Evolutionary conservation across 2,888 invertebrate genomes (phyloP).

Genomic region (Torymus aiolomorphi): DNA sequence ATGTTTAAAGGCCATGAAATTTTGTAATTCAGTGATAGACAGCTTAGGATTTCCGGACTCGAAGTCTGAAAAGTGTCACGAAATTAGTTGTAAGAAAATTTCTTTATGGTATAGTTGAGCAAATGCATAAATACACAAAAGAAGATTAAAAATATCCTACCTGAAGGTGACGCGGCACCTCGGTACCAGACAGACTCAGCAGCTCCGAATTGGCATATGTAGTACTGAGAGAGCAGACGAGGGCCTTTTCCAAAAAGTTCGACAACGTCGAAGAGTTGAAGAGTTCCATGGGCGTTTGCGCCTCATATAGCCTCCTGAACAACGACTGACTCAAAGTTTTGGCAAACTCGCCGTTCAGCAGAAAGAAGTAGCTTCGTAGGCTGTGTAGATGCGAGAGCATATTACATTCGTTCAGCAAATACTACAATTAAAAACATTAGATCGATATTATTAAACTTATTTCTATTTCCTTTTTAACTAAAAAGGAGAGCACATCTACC

Average conservation of each 20-base stretch:
- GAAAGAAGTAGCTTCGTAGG: slow-evolving; percentile 86
- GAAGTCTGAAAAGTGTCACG: slow-evolving; percentile 64
- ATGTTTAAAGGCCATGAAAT: slow-evolving; percentile 88
- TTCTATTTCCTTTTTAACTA: neutral
- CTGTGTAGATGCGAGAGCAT: slow-evolving; percentile 84
- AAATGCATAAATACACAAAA: too few relatives aligned
- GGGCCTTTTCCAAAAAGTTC: slow-evolving; percentile 82
- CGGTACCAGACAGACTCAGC: slow-evolving; percentile 68
- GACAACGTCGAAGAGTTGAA: slow-evolving; percentile 84
- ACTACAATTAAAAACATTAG: slow-evolving; percentile 60
- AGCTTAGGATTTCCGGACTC: slow-evolving; percentile 81
- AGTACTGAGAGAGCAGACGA: slow-evolving; percentile 81
- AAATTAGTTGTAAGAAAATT: too few relatives aligned
- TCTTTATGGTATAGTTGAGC: too few relatives aligned
- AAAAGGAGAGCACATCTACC: slow-evolving; percentile 9
- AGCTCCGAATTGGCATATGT: slow-evolving; percentile 70
- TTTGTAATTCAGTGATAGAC: slow-evolving; percentile 83
- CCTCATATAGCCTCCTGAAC: slow-evolving; percentile 82
- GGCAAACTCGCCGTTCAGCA: slow-evolving; percentile 88
- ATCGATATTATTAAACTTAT: neutral
- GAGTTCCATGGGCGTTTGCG: slow-evolving; percentile 81
- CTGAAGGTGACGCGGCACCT: slow-evolving; percentile 69
- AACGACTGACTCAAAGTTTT: slow-evolving; percentile 84
- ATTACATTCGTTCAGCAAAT: slow-evolving; percentile 82
- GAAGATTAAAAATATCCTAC: slow-evolving; percentile 72